Base-by-base conservation (phyloP, 2,797 vertebrate species). In the Botia kubotai region DNA sequence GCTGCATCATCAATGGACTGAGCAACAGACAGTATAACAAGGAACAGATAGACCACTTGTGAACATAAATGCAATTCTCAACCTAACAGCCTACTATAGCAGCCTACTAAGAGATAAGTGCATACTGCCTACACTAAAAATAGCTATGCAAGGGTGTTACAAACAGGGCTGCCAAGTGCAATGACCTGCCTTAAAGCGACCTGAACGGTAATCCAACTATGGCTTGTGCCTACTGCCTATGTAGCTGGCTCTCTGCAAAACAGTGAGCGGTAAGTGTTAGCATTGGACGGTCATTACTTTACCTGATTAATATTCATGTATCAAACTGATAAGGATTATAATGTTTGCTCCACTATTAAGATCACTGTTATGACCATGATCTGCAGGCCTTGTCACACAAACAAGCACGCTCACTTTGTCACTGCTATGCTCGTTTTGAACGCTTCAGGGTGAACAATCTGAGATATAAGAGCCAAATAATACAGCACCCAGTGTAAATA, bases 401-500 rank as follows among this genome's bases (percentile, higher is more conserved):
- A 26, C 23, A 62, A 6, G 6, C 16, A 33, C 75, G n/a, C 29
- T 17, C 33, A 23, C 52, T 26, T 33, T 21, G 23, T 48, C 48
- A 65, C 36, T 65, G 16, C 62, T n/a, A 36, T 13, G 29, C 17
- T 19, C 29, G 33, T 36, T 89, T 77, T 72, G 82, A 82, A 83
- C 82, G 86, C 87, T 87, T 83, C 62, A 53, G 83, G 46, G 83
- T 89, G 86, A 91, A 90, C 80, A 81, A 87, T 84, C 85, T 84
- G 89, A 90, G 86, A 91, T 90, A 90, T 89, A 88, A 89, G 87
- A 90, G 87, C 86, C 58, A 85, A 90, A 88, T 93, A 92, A 92
- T 91, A 91, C 90, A 91, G 89, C 84, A 82, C 79, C 7, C 72
- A 86, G 87, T 87, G 90, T 90, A 93, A 92, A 92, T 91, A 92